These are phyloP conservation scores for Drosophila hawaiiensis DNA, from an alignment of 2,888 invertebrate genomes.

Conservation along the genomic window DNA sequence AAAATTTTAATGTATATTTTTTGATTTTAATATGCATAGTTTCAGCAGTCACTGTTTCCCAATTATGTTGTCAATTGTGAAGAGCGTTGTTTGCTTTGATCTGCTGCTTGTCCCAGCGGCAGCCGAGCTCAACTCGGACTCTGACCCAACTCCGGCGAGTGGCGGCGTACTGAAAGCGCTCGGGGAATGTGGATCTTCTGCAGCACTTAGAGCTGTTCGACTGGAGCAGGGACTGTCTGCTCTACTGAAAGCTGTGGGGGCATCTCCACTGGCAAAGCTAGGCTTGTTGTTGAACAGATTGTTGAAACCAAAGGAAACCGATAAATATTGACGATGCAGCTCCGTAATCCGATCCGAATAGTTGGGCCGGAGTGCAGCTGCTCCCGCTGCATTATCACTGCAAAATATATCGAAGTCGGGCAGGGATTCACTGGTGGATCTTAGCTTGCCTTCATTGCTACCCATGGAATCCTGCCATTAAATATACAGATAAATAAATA, in stretches of 20 bases:
- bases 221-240: slow-evolving; percentile 58
- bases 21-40: background rate
- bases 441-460: slow-evolving; percentile 57
- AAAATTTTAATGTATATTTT: background rate
- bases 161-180: slow-evolving; percentile 77
- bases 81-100: slow-evolving; percentile 71
- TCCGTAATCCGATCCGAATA: slow-evolving; percentile 84
- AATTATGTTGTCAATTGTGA: slow-evolving; percentile 85
- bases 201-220: slow-evolving; percentile 37
- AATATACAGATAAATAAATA: background rate
- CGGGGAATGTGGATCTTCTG: slow-evolving; percentile 75
- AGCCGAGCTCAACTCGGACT: background rate
- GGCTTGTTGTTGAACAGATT: slow-evolving; percentile 77
- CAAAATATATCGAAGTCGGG: slow-evolving; percentile 70
- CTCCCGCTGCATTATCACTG: slow-evolving; percentile 38
- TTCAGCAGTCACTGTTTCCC: slow-evolving; percentile 76
- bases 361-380: slow-evolving; percentile 71
- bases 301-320: slow-evolving; percentile 84
- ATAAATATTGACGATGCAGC: slow-evolving; percentile 84
- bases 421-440: slow-evolving; percentile 50
- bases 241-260: background rate
- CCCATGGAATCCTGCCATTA: slow-evolving; percentile 52
- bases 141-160: slow-evolving; percentile 1
- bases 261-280: slow-evolving; percentile 28
- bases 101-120: slow-evolving; percentile 37